These are phyloP conservation scores for Brachyptera putata DNA, from an alignment of 2,888 invertebrate species.

Conservation along the genomic window DNA sequence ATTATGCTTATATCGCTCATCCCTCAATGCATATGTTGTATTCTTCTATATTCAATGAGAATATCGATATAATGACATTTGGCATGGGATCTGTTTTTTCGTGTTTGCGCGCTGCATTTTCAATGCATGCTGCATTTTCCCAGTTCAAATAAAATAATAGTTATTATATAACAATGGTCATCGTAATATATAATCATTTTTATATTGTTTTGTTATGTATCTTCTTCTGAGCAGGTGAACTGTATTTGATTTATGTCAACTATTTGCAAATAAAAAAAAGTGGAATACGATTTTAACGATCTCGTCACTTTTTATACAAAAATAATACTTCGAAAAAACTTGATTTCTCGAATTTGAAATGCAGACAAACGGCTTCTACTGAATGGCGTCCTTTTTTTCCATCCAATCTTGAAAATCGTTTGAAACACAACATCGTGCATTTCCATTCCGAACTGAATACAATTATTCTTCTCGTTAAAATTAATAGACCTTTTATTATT, in stretches of 20 bases:
- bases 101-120: too few species aligned
- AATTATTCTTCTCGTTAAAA: slow-evolving; percentile 12
- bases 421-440: too few species aligned
- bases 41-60: too few species aligned
- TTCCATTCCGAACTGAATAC: slow-evolving; percentile 9
- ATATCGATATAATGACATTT: too few species aligned
- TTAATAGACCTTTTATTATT: slow-evolving; percentile 9
- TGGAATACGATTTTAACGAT: not conserved
- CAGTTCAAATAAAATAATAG: too few species aligned
- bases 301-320: slow-evolving; percentile 7
- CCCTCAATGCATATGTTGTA: too few species aligned
- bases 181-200: too few species aligned
- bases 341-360: not conserved
- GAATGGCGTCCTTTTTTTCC: not conserved
- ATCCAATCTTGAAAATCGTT: not conserved
- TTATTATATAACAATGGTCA: too few species aligned
- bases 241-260: not conserved
- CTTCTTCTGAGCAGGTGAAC: not conserved
- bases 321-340: not conserved
- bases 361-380: not conserved
- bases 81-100: too few species aligned
- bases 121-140: too few species aligned
- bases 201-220: too few species aligned
- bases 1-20: too few species aligned
- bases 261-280: not conserved